Evolutionary conservation across 2,113 vertebrate species (phyloP).

Genomic region (Xiphophorus hellerii): DNA sequence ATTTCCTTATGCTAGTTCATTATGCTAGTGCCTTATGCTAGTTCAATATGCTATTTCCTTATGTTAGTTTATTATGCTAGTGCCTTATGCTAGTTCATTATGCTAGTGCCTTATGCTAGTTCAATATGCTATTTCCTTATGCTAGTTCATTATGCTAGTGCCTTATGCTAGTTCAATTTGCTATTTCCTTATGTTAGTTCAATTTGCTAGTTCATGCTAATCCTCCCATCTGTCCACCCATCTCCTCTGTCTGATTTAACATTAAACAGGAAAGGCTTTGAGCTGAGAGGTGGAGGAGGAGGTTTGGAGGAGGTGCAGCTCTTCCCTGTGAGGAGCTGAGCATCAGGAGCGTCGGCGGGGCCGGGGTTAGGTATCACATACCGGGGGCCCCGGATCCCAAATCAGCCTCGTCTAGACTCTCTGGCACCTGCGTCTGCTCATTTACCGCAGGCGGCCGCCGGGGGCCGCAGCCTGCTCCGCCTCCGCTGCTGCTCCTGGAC

Average conservation of each 20-base stretch:
- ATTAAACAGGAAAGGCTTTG: constrained; percentile 88
- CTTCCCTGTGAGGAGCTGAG: constrained; percentile 84
- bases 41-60: too few species aligned
- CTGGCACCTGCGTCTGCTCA: constrained; percentile 99
- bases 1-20: too few species aligned
- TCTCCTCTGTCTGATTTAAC: constrained; percentile 85
- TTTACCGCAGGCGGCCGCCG: constrained; percentile 92
- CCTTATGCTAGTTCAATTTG: too few species aligned
- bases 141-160: too few species aligned
- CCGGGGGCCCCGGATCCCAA: constrained; percentile 90
- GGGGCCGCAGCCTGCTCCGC: constrained; percentile 69
- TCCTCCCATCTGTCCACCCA: constrained; percentile 71
- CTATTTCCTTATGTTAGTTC: too few species aligned
- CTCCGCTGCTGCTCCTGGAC: constrained; percentile 72
- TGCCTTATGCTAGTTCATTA: too few species aligned
- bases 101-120: too few species aligned
- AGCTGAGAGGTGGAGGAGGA: constrained; percentile 61
- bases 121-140: too few species aligned
- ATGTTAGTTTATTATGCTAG: too few species aligned
- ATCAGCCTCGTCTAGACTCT: constrained; percentile 98
- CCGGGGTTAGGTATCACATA: constrained; percentile 96
- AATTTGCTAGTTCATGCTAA: too few species aligned
- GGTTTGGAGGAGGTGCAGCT: constrained; percentile 34
- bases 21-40: too few species aligned
- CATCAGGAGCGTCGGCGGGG: constrained; percentile 44